Base-by-base conservation (phyloP, 2,797 vertebrate species). In the Tachyglossus aculeatus region DNA sequence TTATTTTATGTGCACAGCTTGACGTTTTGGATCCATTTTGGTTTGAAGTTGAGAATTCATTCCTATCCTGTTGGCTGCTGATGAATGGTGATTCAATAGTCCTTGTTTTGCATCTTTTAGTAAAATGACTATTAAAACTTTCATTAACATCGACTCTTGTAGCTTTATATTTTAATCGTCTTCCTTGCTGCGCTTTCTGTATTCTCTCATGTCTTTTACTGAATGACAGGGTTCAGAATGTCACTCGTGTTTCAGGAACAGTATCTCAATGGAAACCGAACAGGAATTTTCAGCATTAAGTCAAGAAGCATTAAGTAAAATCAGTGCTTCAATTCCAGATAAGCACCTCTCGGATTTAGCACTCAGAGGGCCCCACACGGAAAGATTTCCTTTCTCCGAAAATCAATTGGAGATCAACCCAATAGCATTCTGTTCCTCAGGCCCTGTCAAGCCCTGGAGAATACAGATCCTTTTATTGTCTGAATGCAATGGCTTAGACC, bases 91-190 rank as follows among this genome's bases (percentile, higher is more conserved):
- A 88, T 84, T 86, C 52, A 67, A 45, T 88, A 86, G 81, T 88
- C 71, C 74, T 82, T 92, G 86, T 91, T 89, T 83, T 89, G 82
- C 91, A 88, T 88, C 86, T 86, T 80, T 88, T 77, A 88, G 89
- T 74, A 81, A 86, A 78, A 77, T 85, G 75, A 90, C 58, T 88
- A 92, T 92, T 93, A 92, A 93, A 92, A 88, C 54, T n/a, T 13
- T 84, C 55, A 71, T 89, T 75, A 87, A 90, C 77, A 36, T 88
- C 83, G 74, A 88, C 84, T 45, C 73, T 65, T 73, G 74, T 83
- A 79, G 59, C 78, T 91, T 86, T 80, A 80, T 80, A 56, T 75
- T 86, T 81, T 63, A 48, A 5, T 74, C 15, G n/a, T 68, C 78
- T 84, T 79, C 80, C 61, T 80, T 61, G 40, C 40, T 31, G 27